phyloP scores from a whole-genome alignment of 2,113 vertebrate genomes.

The Herpailurus yagouaroundi region DNA sequence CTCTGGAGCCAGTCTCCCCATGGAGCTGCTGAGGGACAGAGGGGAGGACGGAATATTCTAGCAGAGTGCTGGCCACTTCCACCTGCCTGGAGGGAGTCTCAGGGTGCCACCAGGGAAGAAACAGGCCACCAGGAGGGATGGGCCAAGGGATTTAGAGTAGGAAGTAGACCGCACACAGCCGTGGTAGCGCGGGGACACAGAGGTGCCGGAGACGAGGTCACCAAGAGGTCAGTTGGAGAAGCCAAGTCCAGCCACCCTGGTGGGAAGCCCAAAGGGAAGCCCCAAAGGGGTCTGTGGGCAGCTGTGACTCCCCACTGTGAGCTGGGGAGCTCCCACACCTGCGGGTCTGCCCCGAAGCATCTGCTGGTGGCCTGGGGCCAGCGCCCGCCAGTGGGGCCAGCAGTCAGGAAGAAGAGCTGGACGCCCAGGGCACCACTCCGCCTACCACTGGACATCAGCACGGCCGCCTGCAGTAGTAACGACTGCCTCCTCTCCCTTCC shows the following conservation, averaged over 20 bases:
- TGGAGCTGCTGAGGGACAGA: background rate
- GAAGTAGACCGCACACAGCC: accelerated
- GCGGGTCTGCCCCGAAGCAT: accelerated
- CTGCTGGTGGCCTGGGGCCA: background rate
- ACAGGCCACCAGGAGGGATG: background rate
- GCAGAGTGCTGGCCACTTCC: background rate
- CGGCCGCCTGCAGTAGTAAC: background rate
- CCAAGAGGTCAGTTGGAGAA: background rate
- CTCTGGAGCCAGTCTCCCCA: background rate
- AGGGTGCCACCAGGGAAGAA: background rate
- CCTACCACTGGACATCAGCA: accelerated
- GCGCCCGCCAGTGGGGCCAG: too few relatives aligned
- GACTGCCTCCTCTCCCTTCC: background rate
- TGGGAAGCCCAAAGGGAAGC: background rate
- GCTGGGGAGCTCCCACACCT: too few relatives aligned
- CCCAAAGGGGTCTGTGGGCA: background rate
- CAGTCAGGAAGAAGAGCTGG: background rate
- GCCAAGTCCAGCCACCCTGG: background rate
- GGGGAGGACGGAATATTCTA: background rate
- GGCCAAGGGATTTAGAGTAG: background rate
- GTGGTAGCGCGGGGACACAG: background rate
- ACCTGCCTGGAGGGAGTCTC: background rate
- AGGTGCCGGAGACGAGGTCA: background rate
- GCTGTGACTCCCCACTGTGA: background rate
- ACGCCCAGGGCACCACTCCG: accelerated